A percentile compares a stretch with the other conserved stretches of the same genome.
Conservation (phyloP, 2,113 vertebrate species). For the Macroglossus sobrinus region DNA sequence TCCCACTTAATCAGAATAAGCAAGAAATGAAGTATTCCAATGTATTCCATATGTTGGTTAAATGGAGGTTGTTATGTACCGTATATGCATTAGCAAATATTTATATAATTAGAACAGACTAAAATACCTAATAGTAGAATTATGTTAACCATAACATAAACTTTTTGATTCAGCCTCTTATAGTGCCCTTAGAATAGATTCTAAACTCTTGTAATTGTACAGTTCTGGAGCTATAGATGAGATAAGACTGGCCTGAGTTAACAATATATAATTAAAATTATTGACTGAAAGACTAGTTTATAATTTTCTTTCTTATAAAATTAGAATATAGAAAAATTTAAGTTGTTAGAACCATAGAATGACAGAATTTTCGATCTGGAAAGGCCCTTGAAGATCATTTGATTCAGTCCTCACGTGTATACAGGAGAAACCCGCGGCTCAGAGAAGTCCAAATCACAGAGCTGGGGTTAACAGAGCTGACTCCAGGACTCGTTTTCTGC, state of each 20-base stretch:
- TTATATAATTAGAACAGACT: constrained; percentile 19
- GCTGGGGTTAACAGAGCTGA: not conserved
- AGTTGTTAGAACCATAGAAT: not conserved
- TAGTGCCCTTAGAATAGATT: not conserved
- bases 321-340: not conserved
- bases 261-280: not conserved
- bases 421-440: not conserved
- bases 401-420: not conserved
- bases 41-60: constrained; percentile 19
- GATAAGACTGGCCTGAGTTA: not conserved
- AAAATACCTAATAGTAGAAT: not conserved
- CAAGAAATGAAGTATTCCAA: not conserved
- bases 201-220: not conserved
- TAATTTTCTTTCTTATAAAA: constrained; percentile 5
- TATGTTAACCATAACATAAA: not conserved
- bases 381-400: not conserved
- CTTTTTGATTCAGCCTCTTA: not conserved
- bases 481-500: not conserved
- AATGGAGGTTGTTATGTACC: not conserved
- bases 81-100: not conserved
- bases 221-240: not conserved
- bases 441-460: not conserved
- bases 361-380: not conserved
- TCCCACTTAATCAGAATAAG: not conserved
- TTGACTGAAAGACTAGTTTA: not conserved